Percentiles rank a stretch among this genome's conserved stretches.
Conservation (phyloP, 2,113 vertebrate genomes). For the Colius striatus region DNA sequence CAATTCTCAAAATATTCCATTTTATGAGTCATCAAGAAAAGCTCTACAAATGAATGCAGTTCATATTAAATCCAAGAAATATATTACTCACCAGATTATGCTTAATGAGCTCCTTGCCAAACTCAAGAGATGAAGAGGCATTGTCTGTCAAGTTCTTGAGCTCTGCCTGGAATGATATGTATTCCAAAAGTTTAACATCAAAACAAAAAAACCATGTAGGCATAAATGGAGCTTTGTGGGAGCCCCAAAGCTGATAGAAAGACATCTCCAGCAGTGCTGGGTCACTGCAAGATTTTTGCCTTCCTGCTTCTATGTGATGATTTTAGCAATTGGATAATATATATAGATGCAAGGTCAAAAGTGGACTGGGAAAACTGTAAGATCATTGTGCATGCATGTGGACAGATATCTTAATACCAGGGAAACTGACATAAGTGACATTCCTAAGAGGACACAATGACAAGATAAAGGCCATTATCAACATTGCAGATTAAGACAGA, state of each 20-base stretch:
- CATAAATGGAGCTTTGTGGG: neutral
- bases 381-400: neutral
- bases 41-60: neutral
- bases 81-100: slow-evolving; percentile 91
- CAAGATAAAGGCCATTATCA: neutral
- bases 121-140: slow-evolving; percentile 92
- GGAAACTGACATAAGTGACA: neutral
- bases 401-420: neutral
- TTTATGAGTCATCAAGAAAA: neutral
- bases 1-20: neutral
- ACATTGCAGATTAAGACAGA: neutral
- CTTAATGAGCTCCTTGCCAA: slow-evolving; percentile 96
- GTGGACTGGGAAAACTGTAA: neutral
- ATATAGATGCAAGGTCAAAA: neutral
- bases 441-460: neutral
- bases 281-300: neutral
- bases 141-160: slow-evolving; percentile 93
- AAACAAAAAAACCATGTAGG: neutral
- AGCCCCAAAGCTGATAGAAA: neutral
- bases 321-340: neutral
- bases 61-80: neutral
- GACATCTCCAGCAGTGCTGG: neutral
- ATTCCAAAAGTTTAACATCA: slow-evolving; percentile 30
- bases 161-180: slow-evolving; percentile 82
- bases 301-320: neutral